Conservation (phyloP, 2,797 vertebrate species). For the Coregonus ussuriensis region DNA sequence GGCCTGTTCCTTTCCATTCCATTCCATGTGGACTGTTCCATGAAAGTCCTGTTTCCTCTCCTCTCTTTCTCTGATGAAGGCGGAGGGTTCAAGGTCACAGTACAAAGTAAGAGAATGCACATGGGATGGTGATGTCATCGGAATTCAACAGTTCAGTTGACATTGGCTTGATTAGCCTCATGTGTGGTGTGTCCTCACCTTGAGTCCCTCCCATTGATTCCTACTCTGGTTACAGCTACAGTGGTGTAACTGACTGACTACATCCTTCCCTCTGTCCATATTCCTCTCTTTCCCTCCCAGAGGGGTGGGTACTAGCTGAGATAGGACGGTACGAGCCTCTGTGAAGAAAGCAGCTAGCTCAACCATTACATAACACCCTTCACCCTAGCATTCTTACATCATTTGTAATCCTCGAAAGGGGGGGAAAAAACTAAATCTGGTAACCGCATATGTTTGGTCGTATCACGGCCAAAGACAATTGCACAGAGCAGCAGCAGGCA, state of each 20-base stretch:
- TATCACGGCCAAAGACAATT: conserved; percentile 23
- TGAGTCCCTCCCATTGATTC: conserved; percentile 20
- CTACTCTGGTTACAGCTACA: conserved; percentile 44
- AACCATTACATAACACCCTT: conserved; percentile 47
- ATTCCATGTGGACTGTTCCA: not conserved
- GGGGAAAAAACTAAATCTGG: not conserved
- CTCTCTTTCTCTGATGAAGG: conserved; percentile 16
- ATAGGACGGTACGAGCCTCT: conserved; percentile 44
- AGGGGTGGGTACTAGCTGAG: conserved; percentile 45
- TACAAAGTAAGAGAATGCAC: conserved; percentile 51
- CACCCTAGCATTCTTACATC: conserved; percentile 40
- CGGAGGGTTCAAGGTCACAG: not conserved
- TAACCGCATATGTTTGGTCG: not conserved
- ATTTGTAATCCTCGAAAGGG: conserved; percentile 32
- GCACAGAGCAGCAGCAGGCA: conserved; percentile 27
- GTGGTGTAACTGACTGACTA: not conserved
- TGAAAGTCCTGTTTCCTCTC: not conserved
- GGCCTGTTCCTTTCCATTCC: not conserved
- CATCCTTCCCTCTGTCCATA: not conserved
- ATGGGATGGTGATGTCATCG: conserved; percentile 67
- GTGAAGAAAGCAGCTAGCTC: conserved; percentile 51
- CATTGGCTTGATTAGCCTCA: conserved; percentile 69
- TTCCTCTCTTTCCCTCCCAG: conserved; percentile 18
- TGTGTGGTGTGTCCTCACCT: conserved; percentile 43
- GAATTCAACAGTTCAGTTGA: conserved; percentile 44